Conservation (phyloP, 2,888 invertebrate genomes). For the Drosophila maculinotata region DNA sequence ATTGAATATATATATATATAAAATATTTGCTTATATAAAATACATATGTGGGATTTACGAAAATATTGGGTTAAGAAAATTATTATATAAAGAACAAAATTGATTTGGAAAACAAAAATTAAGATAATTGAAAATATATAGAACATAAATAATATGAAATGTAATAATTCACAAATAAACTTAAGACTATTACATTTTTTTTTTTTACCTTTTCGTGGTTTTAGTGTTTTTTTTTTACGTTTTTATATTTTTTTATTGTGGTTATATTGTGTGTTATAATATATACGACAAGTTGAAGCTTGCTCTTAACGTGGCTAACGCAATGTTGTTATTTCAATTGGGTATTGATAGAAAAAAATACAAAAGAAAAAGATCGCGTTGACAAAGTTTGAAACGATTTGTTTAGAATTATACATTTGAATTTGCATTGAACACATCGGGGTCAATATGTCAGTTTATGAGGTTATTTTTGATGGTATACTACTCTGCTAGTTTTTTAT, state of each 20-base stretch:
- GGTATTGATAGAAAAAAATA: constrained; percentile 42
- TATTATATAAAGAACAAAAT: constrained; percentile 24
- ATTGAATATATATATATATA: constrained; percentile 43
- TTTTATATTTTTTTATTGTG: constrained; percentile 51
- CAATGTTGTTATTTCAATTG: constrained; percentile 46
- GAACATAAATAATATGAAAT: constrained; percentile 60
- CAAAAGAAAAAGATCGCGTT: constrained; percentile 46
- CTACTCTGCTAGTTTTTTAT: constrained; percentile 12
- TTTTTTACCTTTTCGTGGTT: constrained; percentile 43
- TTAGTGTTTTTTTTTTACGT: constrained; percentile 59
- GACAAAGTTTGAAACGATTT: constrained; percentile 61
- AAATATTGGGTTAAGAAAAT: constrained; percentile 29
- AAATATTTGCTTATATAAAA: constrained; percentile 31
- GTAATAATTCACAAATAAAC: constrained; percentile 67
- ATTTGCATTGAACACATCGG: constrained; percentile 66
- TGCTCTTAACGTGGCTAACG: constrained; percentile 82
- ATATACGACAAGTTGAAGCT: constrained; percentile 80
- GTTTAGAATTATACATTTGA: constrained; percentile 35
- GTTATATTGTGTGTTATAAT: constrained; percentile 66
- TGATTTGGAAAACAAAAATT: constrained; percentile 25
- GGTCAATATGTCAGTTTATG: constrained; percentile 63
- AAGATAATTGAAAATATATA: constrained; percentile 36
- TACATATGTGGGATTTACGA: constrained; percentile 39
- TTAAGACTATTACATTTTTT: constrained; percentile 54
- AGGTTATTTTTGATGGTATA: constrained; percentile 9